These are phyloP conservation scores for Syngnathus scovelli DNA, from an alignment of 2,113 vertebrate species.

Conservation along the genomic window DNA sequence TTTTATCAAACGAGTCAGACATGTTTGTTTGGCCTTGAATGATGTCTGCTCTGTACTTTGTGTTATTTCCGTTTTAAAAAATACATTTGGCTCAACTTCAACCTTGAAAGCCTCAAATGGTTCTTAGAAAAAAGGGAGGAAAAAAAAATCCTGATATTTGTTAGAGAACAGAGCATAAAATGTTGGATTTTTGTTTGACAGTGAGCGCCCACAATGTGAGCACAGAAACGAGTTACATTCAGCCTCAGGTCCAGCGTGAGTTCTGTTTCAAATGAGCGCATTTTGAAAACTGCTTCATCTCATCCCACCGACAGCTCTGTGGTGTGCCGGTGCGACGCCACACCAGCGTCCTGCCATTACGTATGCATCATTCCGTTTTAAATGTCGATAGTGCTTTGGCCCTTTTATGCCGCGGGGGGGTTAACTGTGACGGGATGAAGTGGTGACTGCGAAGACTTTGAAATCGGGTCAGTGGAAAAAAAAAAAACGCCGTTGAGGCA, in stretches of 20 bases:
- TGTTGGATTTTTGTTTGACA: slow-evolving; percentile 2
- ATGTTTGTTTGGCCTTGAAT: neutral
- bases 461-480: slow-evolving; percentile 32
- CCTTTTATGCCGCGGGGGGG: slow-evolving; percentile 24
- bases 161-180: slow-evolving; percentile 9
- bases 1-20: neutral
- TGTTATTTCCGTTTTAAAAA: neutral
- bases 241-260: slow-evolving; percentile 21
- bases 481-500: slow-evolving; percentile 7
- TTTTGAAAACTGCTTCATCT: slow-evolving; percentile 38
- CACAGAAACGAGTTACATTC: slow-evolving; percentile 14
- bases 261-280: slow-evolving; percentile 13
- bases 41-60: neutral
- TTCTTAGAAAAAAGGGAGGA: slow-evolving; percentile 5
- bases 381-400: slow-evolving; percentile 40
- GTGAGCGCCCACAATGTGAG: slow-evolving; percentile 1
- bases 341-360: slow-evolving; percentile 21
- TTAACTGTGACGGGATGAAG: slow-evolving; percentile 7
- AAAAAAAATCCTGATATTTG: slow-evolving; percentile 4
- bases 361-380: slow-evolving; percentile 51
- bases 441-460: slow-evolving; percentile 34
- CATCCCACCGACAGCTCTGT: slow-evolving; percentile 11
- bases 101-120: neutral
- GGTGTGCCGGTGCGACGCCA: slow-evolving; percentile 17
- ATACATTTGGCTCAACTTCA: neutral